A percentile compares a stretch with the other conserved stretches of the same genome.
Evolutionary conservation across 2,888 invertebrate species (phyloP).

Genomic region (Lucinisca nassula): DNA sequence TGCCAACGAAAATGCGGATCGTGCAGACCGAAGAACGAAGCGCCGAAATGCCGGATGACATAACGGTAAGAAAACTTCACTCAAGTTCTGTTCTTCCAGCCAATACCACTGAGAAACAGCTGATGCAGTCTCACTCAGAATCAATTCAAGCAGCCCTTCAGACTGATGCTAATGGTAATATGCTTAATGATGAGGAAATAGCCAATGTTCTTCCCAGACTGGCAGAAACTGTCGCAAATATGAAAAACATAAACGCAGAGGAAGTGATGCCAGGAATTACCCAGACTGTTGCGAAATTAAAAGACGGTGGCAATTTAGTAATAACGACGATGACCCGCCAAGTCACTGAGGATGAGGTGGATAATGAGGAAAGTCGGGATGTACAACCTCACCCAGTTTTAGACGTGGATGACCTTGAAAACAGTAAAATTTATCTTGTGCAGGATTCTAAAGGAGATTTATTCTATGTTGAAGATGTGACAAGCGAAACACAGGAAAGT

Average conservation of each 20-base stretch:
- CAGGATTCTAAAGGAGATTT: slow-evolving; percentile 77
- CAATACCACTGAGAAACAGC: slow-evolving; percentile 16
- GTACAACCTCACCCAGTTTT: slow-evolving; percentile 57
- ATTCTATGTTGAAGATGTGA: slow-evolving; percentile 78
- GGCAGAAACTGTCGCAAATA: slow-evolving; percentile 70
- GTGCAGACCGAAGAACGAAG: slow-evolving; percentile 62
- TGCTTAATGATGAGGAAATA: slow-evolving; percentile 61
- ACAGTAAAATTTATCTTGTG: slow-evolving; percentile 69
- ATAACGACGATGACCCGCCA: slow-evolving; percentile 75
- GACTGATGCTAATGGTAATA: slow-evolving; percentile 62
- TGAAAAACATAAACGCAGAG: slow-evolving; percentile 69
- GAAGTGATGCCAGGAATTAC: slow-evolving; percentile 76
- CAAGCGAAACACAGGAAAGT: slow-evolving; percentile 73
- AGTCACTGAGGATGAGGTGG: slow-evolving; percentile 73
- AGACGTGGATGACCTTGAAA: slow-evolving; percentile 66
- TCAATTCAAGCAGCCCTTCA: slow-evolving; percentile 52
- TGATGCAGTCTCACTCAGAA: slow-evolving; percentile 60
- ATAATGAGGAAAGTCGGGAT: slow-evolving; percentile 45
- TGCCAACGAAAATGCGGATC: slow-evolving; percentile 58
- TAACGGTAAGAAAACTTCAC: slow-evolving; percentile 54
- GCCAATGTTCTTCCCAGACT: slow-evolving; percentile 59
- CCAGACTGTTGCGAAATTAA: slow-evolving; percentile 71
- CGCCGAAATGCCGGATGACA: slow-evolving; percentile 63
- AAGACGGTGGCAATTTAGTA: slow-evolving; percentile 74
- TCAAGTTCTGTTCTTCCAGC: slow-evolving; percentile 57